phyloP scores from a whole-genome alignment of 2,888 invertebrate genomes.

The Polia nebulosa region DNA sequence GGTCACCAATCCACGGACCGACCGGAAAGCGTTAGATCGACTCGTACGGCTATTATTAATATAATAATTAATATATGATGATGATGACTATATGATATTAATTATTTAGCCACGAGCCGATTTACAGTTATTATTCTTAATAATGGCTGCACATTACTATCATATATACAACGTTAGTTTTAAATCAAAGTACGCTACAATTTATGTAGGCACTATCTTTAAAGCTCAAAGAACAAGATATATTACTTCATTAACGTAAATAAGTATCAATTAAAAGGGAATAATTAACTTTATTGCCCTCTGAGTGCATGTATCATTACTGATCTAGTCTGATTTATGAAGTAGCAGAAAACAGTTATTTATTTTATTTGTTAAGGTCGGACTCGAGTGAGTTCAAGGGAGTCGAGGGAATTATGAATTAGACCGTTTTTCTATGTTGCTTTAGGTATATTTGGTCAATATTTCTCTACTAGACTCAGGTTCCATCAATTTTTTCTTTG shows the following conservation, averaged over 20 bases:
- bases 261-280: constrained; percentile 55
- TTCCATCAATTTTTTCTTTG: too few species aligned
- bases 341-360: constrained; percentile 3
- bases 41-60: too few species aligned
- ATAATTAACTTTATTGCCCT: constrained; percentile 52
- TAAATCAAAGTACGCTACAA: constrained; percentile 25
- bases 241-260: constrained; percentile 54
- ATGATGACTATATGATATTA: too few species aligned
- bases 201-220: constrained; percentile 23
- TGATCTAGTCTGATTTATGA: constrained; percentile 28
- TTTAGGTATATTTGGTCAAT: too few species aligned
- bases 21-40: too few species aligned
- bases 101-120: too few species aligned
- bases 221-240: constrained; percentile 49
- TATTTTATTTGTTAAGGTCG: too few species aligned
- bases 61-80: too few species aligned
- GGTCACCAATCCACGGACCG: too few species aligned
- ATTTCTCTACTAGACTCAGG: too few species aligned
- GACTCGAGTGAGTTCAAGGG: too few species aligned
- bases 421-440: too few species aligned
- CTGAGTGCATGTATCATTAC: constrained; percentile 32
- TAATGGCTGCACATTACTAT: neutral
- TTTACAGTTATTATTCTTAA: constrained; percentile 10
- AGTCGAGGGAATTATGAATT: neutral
- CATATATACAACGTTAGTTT: constrained; percentile 12